Base-by-base conservation (phyloP, 37 sponge, comb jelly and placozoan species). In the Theonella swinhoei region DNA sequence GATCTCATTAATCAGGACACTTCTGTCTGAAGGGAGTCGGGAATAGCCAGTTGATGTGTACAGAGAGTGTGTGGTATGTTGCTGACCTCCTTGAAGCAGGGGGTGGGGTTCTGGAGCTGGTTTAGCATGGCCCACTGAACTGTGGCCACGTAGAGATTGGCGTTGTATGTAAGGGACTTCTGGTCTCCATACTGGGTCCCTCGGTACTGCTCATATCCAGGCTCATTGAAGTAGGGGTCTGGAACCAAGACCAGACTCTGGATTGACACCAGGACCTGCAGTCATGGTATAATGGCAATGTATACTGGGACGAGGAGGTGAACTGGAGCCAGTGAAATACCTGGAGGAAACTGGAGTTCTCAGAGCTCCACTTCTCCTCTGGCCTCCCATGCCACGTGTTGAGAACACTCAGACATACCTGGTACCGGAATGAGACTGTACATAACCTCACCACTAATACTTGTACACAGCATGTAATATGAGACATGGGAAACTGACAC, bases 181-280 rank as follows among this genome's bases (percentile, higher is more conserved):
- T 83, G 70, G 70, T 95, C 80, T 3, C 97, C 97, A 34, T 87
- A 82, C 19, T 76, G 81, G 5, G 95, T 92, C 0, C 95, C 95
- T 26, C 85, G 54, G 34, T 87, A 85, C 77, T 89, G 90, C 82
- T 97, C 98, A 74, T 97, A 97, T 69, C 98, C 98, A 0, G 98
- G 98, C 78, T 97, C 98, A 74, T 97, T 97, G 80, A 97, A 97
- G 75, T 90, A 97, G 4, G 98, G 98, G 65, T 97, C 95, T 39
- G 93, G 79, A 1, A 97, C 98, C n/a, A 97, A 78, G 65, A 97
- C 92, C 29, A 97, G 90, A 1, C 93, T 92, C 91, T 97, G 98
- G 43, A 97, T 95, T 37, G 98, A 97, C 20, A 97, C 95, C 32
- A 97, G 89, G 11, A 97, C 96, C 91, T 94, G 29, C 1, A n/a